A percentile compares a stretch with the other conserved stretches of the same genome.
These are phyloP conservation scores for Pycnomerus fuliginosus DNA, from an alignment of 2,888 invertebrate genomes.

Conservation along the genomic window DNA sequence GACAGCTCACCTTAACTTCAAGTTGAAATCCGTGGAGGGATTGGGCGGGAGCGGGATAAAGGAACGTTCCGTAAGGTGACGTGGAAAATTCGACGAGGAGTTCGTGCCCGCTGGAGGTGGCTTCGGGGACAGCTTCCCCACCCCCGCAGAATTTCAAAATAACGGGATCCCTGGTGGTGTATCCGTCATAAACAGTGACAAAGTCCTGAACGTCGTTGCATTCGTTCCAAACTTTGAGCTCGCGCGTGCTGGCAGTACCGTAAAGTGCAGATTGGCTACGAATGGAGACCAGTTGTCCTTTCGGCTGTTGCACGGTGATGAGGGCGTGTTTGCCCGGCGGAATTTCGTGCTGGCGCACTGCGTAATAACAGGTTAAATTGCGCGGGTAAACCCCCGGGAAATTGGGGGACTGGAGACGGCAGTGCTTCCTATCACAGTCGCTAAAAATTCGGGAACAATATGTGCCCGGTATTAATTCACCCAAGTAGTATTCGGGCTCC, in stretches of 20 bases:
- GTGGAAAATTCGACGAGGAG: conserved; percentile 87
- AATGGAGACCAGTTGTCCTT: conserved; percentile 82
- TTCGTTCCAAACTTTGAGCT: conserved; percentile 72
- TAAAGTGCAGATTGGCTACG: conserved; percentile 73
- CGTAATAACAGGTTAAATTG: conserved; percentile 92
- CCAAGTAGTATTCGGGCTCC: conserved; percentile 69
- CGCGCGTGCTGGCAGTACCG: conserved; percentile 55
- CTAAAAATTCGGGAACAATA: conserved; percentile 91
- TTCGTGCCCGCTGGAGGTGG: conserved; percentile 85
- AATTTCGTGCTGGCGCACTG: conserved; percentile 80
- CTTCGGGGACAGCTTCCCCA: conserved; percentile 81
- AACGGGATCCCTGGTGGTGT: conserved; percentile 84
- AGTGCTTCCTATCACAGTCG: conserved; percentile 87
- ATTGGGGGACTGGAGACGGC: conserved; percentile 88
- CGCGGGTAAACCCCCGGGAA: conserved; percentile 92
- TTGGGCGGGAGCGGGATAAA: conserved; percentile 75
- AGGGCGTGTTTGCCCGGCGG: conserved; percentile 86
- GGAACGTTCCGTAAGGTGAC: conserved; percentile 85
- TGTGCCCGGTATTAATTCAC: conserved; percentile 86
- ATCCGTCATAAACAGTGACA: conserved; percentile 85
- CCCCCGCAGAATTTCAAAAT: conserved; percentile 89
- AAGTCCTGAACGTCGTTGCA: conserved; percentile 84
- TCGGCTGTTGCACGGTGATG: conserved; percentile 80
- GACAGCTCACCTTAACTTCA: conserved; percentile 78
- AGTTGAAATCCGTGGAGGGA: conserved; percentile 86